phyloP scores from a whole-genome alignment of 2,113 vertebrate species.

The Brachyhypopomus occidentalis region DNA sequence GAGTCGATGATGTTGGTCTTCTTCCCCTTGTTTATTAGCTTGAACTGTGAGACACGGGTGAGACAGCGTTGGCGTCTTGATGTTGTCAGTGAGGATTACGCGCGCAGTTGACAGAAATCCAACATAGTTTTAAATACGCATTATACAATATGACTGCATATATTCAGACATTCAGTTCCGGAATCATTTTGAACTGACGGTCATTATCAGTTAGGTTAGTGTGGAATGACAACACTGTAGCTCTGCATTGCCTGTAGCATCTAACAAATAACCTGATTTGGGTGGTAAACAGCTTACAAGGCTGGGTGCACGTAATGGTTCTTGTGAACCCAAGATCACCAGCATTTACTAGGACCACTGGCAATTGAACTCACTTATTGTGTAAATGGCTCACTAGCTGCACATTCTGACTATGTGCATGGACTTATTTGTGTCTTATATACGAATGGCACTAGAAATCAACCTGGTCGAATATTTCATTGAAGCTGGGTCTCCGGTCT shows the following conservation, averaged over 20 bases:
- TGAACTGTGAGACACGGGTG: slow-evolving; percentile 77
- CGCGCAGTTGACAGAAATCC: not conserved
- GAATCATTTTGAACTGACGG: no score
- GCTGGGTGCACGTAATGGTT: no score
- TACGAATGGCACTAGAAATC: not conserved
- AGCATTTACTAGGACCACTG: not conserved
- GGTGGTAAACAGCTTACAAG: not conserved
- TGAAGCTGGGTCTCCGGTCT: slow-evolving; percentile 82
- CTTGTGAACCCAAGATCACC: not conserved
- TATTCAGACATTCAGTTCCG: no score
- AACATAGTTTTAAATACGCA: not conserved
- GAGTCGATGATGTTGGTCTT: slow-evolving; percentile 95
- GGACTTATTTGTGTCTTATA: not conserved
- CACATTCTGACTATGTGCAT: not conserved
- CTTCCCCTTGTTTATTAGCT: slow-evolving; percentile 91
- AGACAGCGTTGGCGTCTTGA: not conserved
- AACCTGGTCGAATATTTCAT: slow-evolving; percentile 90
- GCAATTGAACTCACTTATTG: not conserved
- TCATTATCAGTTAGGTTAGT: not conserved
- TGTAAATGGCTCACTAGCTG: not conserved
- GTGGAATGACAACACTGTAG: not conserved
- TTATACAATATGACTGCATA: no score
- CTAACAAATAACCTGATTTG: slow-evolving; percentile 7
- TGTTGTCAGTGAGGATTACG: not conserved
- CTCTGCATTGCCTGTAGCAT: not conserved